A percentile compares a stretch with the other conserved stretches of the same genome.
phyloP scores from a whole-genome alignment of 2,888 invertebrate species.

The Ecliptopera silaceata region DNA sequence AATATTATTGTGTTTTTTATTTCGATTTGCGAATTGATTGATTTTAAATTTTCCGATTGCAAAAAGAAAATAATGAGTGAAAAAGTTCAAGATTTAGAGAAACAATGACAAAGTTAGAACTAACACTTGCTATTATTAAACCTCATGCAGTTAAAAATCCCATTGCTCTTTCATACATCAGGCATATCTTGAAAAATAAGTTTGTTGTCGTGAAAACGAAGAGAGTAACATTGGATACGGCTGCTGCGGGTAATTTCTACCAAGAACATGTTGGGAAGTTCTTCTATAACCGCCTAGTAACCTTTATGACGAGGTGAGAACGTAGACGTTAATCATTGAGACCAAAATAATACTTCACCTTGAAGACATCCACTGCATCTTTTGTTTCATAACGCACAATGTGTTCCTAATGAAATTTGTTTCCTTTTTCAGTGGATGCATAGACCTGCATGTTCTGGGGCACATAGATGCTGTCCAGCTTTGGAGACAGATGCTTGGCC shows the following conservation, averaged over 20 bases:
- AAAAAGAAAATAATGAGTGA: constrained; percentile 38
- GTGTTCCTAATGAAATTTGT: not conserved
- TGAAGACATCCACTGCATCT: not conserved
- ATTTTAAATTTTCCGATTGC: not conserved
- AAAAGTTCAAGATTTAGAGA: constrained; percentile 19
- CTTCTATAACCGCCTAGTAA: constrained; percentile 91
- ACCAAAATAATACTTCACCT: constrained; percentile 5
- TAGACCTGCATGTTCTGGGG: constrained; percentile 90
- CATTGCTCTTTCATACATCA: constrained; percentile 86
- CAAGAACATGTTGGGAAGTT: constrained; percentile 91
- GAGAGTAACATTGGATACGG: constrained; percentile 82
- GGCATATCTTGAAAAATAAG: constrained; percentile 85
- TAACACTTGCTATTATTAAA: constrained; percentile 94
- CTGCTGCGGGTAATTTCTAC: constrained; percentile 90
- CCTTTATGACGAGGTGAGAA: constrained; percentile 90
- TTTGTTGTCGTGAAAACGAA: constrained; percentile 89
- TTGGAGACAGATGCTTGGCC: constrained; percentile 94
- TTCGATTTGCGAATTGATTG: too few species aligned
- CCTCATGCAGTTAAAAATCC: constrained; percentile 93
- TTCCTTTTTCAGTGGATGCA: constrained; percentile 88
- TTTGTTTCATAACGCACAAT: too few species aligned
- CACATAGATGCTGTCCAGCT: constrained; percentile 88
- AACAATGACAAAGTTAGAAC: constrained; percentile 80
- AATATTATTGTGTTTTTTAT: too few species aligned
- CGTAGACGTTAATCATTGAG: constrained; percentile 2